These are phyloP conservation scores for Jaculus jaculus DNA, from an alignment of 2,113 vertebrate species.

Conservation along the genomic window DNA sequence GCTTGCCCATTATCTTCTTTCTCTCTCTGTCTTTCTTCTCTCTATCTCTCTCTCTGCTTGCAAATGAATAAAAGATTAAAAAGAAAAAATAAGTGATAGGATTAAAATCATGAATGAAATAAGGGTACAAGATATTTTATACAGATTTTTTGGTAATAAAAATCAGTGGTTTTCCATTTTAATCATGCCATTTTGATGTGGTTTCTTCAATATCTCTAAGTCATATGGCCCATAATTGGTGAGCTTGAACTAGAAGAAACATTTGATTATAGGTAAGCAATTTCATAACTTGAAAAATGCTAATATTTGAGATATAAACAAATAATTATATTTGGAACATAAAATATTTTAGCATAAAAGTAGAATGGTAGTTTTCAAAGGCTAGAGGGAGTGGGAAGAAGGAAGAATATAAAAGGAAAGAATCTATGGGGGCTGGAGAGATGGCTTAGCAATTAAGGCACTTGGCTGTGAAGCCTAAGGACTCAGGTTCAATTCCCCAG, in stretches of 20 bases:
- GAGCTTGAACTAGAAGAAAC: slow-evolving; percentile 22
- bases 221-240: slow-evolving; percentile 36
- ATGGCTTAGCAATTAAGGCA: too few relatives aligned
- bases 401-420: too few relatives aligned
- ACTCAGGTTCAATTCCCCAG: too few relatives aligned
- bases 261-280: slow-evolving; percentile 31
- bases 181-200: slow-evolving; percentile 36
- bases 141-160: slow-evolving; percentile 26
- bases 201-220: slow-evolving; percentile 54
- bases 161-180: slow-evolving; percentile 52
- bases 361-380: neutral
- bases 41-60: too few relatives aligned
- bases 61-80: too few relatives aligned
- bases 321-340: slow-evolving; percentile 12
- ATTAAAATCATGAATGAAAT: slow-evolving; percentile 19
- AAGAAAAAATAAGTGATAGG: neutral
- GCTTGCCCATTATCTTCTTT: too few relatives aligned
- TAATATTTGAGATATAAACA: slow-evolving; percentile 8
- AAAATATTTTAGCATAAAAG: neutral
- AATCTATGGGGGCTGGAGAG: too few relatives aligned
- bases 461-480: too few relatives aligned
- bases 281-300: slow-evolving; percentile 44
- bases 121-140: slow-evolving; percentile 1
- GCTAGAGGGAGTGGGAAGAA: neutral
- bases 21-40: too few relatives aligned